These are phyloP conservation scores for Agrenia bidenticulata DNA, from an alignment of 2,888 invertebrate species.

Conservation along the genomic window DNA sequence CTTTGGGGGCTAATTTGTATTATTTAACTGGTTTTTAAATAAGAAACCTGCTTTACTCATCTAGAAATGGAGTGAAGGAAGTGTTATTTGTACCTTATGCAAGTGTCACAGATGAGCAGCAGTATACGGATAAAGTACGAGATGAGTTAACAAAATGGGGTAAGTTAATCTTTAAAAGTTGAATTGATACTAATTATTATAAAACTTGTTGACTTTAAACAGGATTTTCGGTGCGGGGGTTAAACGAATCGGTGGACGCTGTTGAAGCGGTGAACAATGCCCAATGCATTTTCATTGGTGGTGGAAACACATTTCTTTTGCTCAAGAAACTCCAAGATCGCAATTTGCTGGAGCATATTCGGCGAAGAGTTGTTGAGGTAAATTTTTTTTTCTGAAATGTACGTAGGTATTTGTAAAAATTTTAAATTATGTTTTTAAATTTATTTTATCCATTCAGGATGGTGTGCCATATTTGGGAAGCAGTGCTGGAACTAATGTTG, in stretches of 20 bases:
- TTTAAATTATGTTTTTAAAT: neutral
- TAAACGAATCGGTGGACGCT: slow-evolving; percentile 64
- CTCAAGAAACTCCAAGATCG: slow-evolving; percentile 70
- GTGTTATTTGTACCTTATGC: slow-evolving; percentile 77
- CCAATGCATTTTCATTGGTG: slow-evolving; percentile 74
- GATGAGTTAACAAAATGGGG: slow-evolving; percentile 67
- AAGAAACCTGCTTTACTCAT: slow-evolving; percentile 15
- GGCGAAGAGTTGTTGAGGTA: slow-evolving; percentile 63
- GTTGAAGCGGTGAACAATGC: slow-evolving; percentile 63
- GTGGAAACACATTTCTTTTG: slow-evolving; percentile 77
- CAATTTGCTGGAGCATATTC: slow-evolving; percentile 66
- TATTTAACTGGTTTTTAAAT: slow-evolving; percentile 2
- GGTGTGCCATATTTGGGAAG: slow-evolving; percentile 73
- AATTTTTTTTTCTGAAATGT: slow-evolving; percentile 7
- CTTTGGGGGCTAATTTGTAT: slow-evolving; percentile 1
- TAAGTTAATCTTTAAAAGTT: slow-evolving; percentile 47
- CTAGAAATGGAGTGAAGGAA: slow-evolving; percentile 65
- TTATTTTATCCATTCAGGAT: no score
- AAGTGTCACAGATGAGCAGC: slow-evolving; percentile 63
- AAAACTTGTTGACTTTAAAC: no score
- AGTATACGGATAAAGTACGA: slow-evolving; percentile 65
- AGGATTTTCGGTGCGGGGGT: slow-evolving; percentile 60
- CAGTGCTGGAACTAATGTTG: slow-evolving; percentile 81
- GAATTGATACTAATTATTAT: neutral
- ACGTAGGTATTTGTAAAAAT: no score